Conservation (phyloP, 2,888 invertebrate genomes). For the Ceraclea dissimilis region DNA sequence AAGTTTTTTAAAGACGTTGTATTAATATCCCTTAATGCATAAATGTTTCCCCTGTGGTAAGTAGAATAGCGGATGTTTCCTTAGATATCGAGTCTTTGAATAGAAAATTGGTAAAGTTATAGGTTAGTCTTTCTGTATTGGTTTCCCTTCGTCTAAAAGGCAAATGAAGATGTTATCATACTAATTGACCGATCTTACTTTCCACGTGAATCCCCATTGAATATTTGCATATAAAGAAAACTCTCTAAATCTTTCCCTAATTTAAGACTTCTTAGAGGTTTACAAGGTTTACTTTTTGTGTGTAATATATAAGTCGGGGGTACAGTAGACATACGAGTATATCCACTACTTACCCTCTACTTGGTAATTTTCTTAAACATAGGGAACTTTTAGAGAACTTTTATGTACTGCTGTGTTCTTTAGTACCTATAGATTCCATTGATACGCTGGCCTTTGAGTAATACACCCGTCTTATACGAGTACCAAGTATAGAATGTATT, state of each 20-base stretch:
- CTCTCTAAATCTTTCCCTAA: slow-evolving; percentile 23
- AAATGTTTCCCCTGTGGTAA: too few species aligned
- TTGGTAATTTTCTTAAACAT: not conserved
- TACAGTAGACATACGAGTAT: not conserved
- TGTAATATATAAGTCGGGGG: not conserved
- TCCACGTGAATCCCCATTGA: slow-evolving; percentile 16
- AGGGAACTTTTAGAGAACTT: not conserved
- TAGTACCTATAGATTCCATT: too few species aligned
- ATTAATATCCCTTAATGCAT: too few species aligned
- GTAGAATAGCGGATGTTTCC: not conserved
- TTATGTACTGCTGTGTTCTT: not conserved
- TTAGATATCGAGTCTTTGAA: not conserved
- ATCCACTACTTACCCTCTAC: not conserved
- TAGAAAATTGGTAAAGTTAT: too few species aligned
- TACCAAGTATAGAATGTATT: not conserved
- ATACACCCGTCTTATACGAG: too few species aligned
- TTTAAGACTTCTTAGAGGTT: slow-evolving; percentile 19
- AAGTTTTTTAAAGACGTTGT: too few species aligned
- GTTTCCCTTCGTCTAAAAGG: slow-evolving; percentile 4
- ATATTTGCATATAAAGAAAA: slow-evolving; percentile 21
- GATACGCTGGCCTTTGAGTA: too few species aligned
- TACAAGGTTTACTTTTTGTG: not conserved
- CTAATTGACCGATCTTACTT: slow-evolving; percentile 22
- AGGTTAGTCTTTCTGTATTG: too few species aligned
- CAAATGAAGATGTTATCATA: slow-evolving; percentile 22